phyloP scores from a whole-genome alignment of 2,113 vertebrate species.

The rabbit (Oryctolagus cuniculus) region DNA sequence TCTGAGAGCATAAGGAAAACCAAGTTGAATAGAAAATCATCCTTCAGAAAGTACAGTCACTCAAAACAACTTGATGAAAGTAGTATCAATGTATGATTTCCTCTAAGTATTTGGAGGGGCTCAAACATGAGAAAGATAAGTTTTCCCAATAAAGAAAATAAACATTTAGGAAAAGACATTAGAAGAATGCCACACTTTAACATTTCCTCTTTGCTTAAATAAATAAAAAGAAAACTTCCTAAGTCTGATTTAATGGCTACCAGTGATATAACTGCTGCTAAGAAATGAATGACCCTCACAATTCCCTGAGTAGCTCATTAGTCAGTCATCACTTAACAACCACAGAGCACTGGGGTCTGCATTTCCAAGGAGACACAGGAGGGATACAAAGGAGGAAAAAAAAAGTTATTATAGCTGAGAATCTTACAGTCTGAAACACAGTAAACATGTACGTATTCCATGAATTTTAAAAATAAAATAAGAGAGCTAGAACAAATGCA shows the following conservation, averaged over 20 bases:
- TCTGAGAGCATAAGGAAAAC: constrained; percentile 51
- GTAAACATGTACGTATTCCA: too few relatives aligned
- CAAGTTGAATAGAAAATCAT: background rate
- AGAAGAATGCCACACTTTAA: background rate
- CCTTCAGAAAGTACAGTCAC: constrained; percentile 25
- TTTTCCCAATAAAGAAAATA: background rate
- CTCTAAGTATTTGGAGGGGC: constrained; percentile 32
- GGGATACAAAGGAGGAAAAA: background rate
- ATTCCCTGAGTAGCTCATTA: background rate
- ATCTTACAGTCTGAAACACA: background rate
- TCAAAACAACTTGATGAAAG: constrained; percentile 19
- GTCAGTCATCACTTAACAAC: background rate
- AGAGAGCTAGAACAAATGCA: background rate
- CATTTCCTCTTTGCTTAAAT: background rate
- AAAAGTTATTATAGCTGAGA: background rate
- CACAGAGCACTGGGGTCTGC: background rate
- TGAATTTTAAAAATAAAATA: background rate
- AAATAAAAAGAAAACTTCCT: background rate
- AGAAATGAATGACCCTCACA: background rate
- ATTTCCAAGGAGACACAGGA: background rate
- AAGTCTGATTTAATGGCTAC: constrained; percentile 8
- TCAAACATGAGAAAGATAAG: background rate
- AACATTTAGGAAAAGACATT: background rate
- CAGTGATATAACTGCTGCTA: background rate
- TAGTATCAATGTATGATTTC: background rate